Evolutionary conservation across 53 echinoderm and acorn worm genomes (phyloP).

Genomic region (Stichopus horrens): DNA sequence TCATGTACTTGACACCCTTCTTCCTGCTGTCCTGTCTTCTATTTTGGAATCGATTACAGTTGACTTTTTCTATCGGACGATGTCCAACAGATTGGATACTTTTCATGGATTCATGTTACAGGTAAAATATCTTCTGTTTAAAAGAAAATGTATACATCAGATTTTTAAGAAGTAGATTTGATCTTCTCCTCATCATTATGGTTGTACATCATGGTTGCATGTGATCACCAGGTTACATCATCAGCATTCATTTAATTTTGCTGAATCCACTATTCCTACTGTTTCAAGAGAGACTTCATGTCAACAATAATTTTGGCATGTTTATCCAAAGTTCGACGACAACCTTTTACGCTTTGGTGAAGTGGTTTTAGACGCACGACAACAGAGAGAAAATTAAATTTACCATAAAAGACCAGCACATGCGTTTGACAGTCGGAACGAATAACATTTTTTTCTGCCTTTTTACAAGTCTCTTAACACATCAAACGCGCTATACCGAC

Average conservation of each 20-base stretch:
- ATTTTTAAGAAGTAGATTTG: not conserved
- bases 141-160: not conserved
- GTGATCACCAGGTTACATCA: not conserved
- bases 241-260: not conserved
- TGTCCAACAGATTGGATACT: constrained; percentile 11
- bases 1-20: not conserved
- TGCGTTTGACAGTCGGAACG: too few species aligned
- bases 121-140: not conserved
- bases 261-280: too few species aligned
- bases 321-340: too few species aligned
- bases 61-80: not conserved
- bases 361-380: too few species aligned
- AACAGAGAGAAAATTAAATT: too few species aligned
- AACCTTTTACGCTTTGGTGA: too few species aligned
- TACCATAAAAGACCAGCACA: too few species aligned
- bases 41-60: not conserved
- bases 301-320: too few species aligned
- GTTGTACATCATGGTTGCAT: not conserved
- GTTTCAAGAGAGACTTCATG: too few species aligned
- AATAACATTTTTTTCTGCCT: too few species aligned
- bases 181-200: not conserved
- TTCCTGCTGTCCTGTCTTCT: not conserved
- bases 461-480: too few species aligned
- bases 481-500: too few species aligned
- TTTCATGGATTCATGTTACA: constrained; percentile 3